Percentiles rank a stretch among this genome's conserved stretches.
phyloP scores from a whole-genome alignment of 2,797 vertebrate genomes.

The Pampus argenteus region DNA sequence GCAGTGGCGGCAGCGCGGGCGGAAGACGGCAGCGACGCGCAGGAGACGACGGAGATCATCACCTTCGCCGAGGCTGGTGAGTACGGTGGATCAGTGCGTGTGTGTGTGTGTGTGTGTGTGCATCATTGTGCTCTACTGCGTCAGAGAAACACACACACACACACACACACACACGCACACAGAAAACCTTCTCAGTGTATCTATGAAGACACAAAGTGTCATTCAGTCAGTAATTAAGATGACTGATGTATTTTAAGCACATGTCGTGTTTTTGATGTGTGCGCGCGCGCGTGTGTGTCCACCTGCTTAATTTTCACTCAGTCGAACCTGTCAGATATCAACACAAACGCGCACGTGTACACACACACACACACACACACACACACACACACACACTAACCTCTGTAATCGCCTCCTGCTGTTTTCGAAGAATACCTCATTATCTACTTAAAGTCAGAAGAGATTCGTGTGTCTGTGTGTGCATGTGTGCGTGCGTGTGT shows the following conservation, averaged over 20 bases:
- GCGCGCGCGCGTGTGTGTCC: conserved; percentile 20
- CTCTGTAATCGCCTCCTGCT: conserved; percentile 70
- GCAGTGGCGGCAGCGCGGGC: conserved; percentile 79
- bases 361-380: conserved; percentile 16
- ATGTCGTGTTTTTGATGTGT: background rate
- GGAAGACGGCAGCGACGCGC: conserved; percentile 80
- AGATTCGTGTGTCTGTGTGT: conserved; percentile 21
- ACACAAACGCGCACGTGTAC: conserved; percentile 20
- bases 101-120: conserved; percentile 3
- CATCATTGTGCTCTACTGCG: no score
- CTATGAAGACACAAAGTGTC: background rate
- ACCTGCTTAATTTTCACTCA: conserved; percentile 61
- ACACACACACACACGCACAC: no score
- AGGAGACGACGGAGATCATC: conserved; percentile 97
- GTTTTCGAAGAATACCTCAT: conserved; percentile 77
- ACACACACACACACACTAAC: conserved; percentile 26
- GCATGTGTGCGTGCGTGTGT: conserved; percentile 5
- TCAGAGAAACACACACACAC: no score
- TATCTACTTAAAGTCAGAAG: conserved; percentile 69
- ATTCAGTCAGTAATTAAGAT: background rate
- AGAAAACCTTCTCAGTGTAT: background rate
- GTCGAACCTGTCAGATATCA: background rate
- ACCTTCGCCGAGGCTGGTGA: conserved; percentile 97
- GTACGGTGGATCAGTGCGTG: conserved; percentile 62
- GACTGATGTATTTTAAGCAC: background rate